phyloP scores from a whole-genome alignment of 2,888 invertebrate species.

The Drosophila greeni region DNA sequence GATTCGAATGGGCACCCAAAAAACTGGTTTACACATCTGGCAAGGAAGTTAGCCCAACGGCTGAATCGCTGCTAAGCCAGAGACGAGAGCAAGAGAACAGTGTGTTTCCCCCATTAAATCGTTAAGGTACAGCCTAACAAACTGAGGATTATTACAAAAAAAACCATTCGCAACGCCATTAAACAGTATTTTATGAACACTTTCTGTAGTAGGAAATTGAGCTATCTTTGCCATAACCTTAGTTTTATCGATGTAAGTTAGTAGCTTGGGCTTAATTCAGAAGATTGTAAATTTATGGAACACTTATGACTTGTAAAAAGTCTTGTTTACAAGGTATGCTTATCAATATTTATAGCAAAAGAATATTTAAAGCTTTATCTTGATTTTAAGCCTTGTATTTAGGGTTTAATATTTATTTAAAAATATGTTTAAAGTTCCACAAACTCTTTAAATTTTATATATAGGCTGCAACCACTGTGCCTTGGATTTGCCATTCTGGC shows the following conservation, averaged over 20 bases:
- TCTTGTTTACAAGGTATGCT: not conserved
- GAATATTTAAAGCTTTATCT: not conserved
- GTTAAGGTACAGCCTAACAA: slow-evolving; percentile 6
- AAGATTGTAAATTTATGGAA: not conserved
- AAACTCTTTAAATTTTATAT: no score
- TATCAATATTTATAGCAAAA: not conserved
- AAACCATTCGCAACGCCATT: slow-evolving; percentile 17
- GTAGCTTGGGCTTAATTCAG: not conserved
- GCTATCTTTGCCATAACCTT: slow-evolving; percentile 1
- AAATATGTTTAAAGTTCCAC: not conserved
- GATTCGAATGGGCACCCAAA: slow-evolving; percentile 31
- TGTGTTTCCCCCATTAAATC: slow-evolving; percentile 11
- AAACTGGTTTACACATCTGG: slow-evolving; percentile 63
- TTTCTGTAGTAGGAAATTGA: not conserved
- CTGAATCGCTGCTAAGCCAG: slow-evolving; percentile 31
- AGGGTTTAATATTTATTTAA: not conserved
- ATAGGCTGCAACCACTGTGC: slow-evolving; percentile 33
- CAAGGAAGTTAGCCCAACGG: slow-evolving; percentile 53
- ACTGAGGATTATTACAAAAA: slow-evolving; percentile 7
- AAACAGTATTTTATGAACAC: slow-evolving; percentile 14
- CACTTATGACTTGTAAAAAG: no score
- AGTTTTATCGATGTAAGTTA: slow-evolving; percentile 1
- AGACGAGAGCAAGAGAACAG: slow-evolving; percentile 18
- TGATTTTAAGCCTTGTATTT: not conserved
- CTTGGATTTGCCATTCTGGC: slow-evolving; percentile 14